A percentile compares a stretch with the other conserved stretches of the same genome.
phyloP scores from a whole-genome alignment of 2,113 vertebrate species.

The Sinocyclocheilus rhinocerous region DNA sequence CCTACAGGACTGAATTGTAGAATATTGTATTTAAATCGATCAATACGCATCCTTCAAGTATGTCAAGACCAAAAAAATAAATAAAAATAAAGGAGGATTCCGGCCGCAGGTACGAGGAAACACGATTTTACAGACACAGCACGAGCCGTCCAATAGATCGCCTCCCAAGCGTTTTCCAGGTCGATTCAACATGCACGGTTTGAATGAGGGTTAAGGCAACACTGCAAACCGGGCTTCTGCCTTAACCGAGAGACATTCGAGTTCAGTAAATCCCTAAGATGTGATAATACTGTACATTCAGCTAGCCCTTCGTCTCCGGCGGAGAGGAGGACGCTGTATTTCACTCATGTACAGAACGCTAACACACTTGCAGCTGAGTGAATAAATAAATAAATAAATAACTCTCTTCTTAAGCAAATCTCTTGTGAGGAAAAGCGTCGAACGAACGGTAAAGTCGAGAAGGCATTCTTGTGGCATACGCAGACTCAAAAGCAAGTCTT shows the following conservation, averaged over 20 bases:
- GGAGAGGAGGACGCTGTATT: no score
- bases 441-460: conserved; percentile 41
- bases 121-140: conserved; percentile 35
- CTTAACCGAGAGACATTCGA: conserved; percentile 52
- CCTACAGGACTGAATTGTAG: conserved; percentile 46
- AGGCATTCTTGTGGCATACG: conserved; percentile 60
- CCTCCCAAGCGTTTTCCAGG: conserved; percentile 19
- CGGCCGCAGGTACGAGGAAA: conserved; percentile 37
- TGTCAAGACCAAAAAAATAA: conserved; percentile 40
- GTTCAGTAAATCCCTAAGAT: conserved; percentile 52
- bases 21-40: conserved; percentile 50
- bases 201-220: conserved; percentile 55
- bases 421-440: conserved; percentile 45
- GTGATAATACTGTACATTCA: conserved; percentile 61
- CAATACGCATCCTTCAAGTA: conserved; percentile 62
- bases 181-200: conserved; percentile 40
- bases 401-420: conserved; percentile 55
- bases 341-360: conserved; percentile 25
- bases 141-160: not conserved
- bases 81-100: conserved; percentile 7
- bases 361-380: conserved; percentile 52
- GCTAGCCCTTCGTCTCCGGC: not conserved
- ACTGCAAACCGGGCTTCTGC: conserved; percentile 47
- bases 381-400: conserved; percentile 66
- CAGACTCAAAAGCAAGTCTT: conserved; percentile 53